Base-by-base conservation (phyloP, 1,140 invertebrate species). In the Drosophila rufa region DNA sequence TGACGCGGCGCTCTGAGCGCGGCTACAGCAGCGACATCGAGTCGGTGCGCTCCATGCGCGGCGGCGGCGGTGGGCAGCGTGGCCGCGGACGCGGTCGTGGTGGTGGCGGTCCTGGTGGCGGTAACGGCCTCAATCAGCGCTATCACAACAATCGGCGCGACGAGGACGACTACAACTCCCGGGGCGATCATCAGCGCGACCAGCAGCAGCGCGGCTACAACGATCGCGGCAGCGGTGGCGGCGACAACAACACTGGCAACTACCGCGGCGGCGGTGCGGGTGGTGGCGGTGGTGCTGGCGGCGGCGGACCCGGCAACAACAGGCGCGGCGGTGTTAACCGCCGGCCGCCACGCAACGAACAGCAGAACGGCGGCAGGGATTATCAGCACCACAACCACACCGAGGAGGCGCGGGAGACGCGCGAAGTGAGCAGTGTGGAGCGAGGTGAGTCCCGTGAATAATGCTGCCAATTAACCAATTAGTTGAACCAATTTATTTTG, bases 11-110 rank as follows among this genome's bases (percentile, higher is more conserved):
- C 46, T 91, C 91, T 3, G 93, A 93, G 42, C 82, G 93, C 57
- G 92, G 92, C 58, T 93, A 93, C 62, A 93, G 92, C 68, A 93
- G 91, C 71, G 93, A 93, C 55, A 92, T 93, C 47, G 92, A 93
- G 57, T 93, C 92, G 0, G 92, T 93, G 40, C 91, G 92, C 27
- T 93, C 92, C 1, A 84, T 90, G 75, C 91, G 92, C 42, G 92
- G 92, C 55, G 86, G 89, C 58, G 71, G 76, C 19, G 75, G 74
- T 7, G 80, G 91, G 15, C 91, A 92, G 22, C 81, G 91, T 36
- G 87, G 91, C 7, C 78, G 91, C 9, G 91, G 87, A 50, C 77
- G 91, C 50, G 86, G 92, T 15, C 82, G 91, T 38, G 81, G 84
- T 25, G 81, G 82, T 12, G 78, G 80, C n/a, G 68, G 79, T 27